A percentile compares a stretch with the other conserved stretches of the same genome.
Evolutionary conservation across 1,140 invertebrate genomes (phyloP).

Genomic region (Galleria mellonella): DNA sequence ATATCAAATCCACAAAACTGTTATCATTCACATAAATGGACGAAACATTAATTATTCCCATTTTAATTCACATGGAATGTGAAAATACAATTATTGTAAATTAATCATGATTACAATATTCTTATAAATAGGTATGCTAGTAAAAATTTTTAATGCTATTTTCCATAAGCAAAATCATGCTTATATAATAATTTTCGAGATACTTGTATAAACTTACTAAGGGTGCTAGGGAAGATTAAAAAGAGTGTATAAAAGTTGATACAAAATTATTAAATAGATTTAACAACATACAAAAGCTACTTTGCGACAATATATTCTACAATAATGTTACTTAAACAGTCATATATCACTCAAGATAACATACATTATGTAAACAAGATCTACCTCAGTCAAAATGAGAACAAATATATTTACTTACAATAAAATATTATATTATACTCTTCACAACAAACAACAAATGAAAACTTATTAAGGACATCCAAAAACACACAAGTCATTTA

Average conservation of each 20-base stretch:
- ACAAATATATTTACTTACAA: constrained; percentile 15
- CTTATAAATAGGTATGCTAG: not conserved
- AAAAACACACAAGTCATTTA: constrained; percentile 5
- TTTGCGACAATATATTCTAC: constrained; percentile 41
- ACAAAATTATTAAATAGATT: constrained; percentile 71
- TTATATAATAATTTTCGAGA: not conserved
- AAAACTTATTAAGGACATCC: constrained; percentile 11
- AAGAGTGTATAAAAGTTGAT: constrained; percentile 72
- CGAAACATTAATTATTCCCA: too few relatives aligned
- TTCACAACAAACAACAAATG: constrained; percentile 19
- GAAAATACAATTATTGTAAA: too few relatives aligned
- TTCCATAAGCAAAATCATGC: not conserved
- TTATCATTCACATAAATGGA: too few relatives aligned
- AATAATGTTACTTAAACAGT: constrained; percentile 56
- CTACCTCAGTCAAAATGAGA: constrained; percentile 29
- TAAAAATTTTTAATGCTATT: not conserved
- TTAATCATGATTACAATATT: too few relatives aligned
- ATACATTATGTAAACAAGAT: constrained; percentile 28
- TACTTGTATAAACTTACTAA: constrained; percentile 32
- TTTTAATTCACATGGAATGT: too few relatives aligned
- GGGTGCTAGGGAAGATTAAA: constrained; percentile 70
- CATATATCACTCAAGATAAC: constrained; percentile 49
- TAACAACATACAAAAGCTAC: constrained; percentile 73
- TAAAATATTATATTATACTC: constrained; percentile 17
- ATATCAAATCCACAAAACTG: too few relatives aligned